Percentiles rank a stretch among this genome's conserved stretches.
These are phyloP conservation scores for Tonatia bakeri DNA, from an alignment of 2,113 vertebrate genomes.

Conservation along the genomic window DNA sequence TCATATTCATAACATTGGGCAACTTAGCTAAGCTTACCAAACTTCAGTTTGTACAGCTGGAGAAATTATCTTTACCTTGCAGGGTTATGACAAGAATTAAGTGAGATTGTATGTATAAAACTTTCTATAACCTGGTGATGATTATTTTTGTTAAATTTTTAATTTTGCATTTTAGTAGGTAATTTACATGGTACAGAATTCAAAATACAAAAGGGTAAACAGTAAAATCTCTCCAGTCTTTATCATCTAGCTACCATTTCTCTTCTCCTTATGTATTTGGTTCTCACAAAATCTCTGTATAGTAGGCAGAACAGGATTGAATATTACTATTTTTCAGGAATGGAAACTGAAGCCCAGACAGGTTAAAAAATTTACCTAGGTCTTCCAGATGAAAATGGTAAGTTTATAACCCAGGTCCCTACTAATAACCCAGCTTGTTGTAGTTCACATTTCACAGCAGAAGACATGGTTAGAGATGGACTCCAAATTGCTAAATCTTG, in stretches of 20 bases:
- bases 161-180: slow-evolving; percentile 26
- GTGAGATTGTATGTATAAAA: neutral
- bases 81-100: neutral
- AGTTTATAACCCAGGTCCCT: neutral
- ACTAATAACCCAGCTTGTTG: neutral
- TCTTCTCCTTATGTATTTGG: neutral
- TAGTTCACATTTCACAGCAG: neutral
- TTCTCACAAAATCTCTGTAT: neutral
- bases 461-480: neutral
- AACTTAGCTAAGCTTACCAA: neutral
- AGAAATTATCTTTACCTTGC: slow-evolving; percentile 20
- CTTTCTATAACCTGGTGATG: neutral
- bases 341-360: neutral
- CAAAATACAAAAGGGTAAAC: neutral
- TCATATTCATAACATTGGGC: neutral
- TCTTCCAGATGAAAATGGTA: neutral
- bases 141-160: slow-evolving; percentile 38
- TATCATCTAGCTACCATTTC: neutral
- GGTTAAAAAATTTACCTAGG: neutral
- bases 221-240: neutral
- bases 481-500: neutral
- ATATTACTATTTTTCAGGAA: neutral
- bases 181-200: neutral
- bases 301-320: neutral
- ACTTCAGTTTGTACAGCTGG: neutral